phyloP scores from a whole-genome alignment of 2,113 vertebrate genomes.

The Macquaria australasica region DNA sequence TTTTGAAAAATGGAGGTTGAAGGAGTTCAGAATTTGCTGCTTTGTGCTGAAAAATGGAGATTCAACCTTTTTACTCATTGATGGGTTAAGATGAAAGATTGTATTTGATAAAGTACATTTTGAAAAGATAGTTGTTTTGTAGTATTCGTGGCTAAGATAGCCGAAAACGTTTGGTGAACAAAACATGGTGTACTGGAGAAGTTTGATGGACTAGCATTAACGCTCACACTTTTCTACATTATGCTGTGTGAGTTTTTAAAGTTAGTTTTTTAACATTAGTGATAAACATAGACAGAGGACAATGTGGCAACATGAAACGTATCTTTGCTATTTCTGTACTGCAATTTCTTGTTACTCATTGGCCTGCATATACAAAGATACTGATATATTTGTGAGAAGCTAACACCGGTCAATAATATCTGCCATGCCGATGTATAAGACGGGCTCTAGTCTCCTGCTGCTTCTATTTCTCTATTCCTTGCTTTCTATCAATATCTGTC shows the following conservation, averaged over 20 bases:
- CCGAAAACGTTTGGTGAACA: too few relatives aligned
- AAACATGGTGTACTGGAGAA: too few relatives aligned
- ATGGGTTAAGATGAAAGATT: too few relatives aligned
- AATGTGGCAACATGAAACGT: background rate
- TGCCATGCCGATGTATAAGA: background rate
- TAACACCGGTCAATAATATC: background rate
- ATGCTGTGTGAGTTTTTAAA: too few relatives aligned
- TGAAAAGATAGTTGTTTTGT: background rate
- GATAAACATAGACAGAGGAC: background rate
- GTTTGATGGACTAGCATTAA: too few relatives aligned
- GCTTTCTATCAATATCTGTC: background rate
- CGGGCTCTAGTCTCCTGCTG: background rate
- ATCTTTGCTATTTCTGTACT: background rate
- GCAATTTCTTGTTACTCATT: background rate
- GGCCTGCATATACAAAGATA: background rate
- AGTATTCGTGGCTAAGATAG: background rate
- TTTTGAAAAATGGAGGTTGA: background rate
- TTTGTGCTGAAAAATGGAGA: too few relatives aligned
- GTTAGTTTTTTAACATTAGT: too few relatives aligned
- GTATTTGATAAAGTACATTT: background rate
- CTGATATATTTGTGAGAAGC: background rate
- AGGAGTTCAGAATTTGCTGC: too few relatives aligned
- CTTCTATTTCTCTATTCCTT: constrained; percentile 13
- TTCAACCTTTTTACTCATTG: too few relatives aligned
- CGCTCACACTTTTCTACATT: too few relatives aligned